phyloP scores from a whole-genome alignment of 2,113 vertebrate species.

The Scolopax mira region DNA sequence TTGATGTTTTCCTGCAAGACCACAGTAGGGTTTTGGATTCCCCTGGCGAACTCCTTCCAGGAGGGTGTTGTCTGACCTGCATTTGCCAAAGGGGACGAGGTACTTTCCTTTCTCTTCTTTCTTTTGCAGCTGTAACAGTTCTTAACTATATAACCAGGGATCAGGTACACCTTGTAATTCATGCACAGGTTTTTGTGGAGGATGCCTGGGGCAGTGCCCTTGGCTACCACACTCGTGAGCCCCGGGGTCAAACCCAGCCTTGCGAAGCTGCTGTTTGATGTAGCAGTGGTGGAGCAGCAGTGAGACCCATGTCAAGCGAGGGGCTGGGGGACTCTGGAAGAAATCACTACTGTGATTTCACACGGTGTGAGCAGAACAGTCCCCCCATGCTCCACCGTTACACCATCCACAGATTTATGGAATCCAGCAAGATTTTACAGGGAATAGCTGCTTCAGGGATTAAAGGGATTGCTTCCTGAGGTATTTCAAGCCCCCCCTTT shows the following conservation, averaged over 20 bases:
- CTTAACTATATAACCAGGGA: background rate
- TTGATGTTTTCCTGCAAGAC: background rate
- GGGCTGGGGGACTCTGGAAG: background rate
- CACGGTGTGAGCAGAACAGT: background rate
- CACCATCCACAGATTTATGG: accelerated
- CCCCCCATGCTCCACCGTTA: background rate
- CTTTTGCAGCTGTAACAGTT: background rate
- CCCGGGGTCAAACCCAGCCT: background rate
- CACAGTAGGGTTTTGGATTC: background rate
- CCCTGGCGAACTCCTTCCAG: background rate
- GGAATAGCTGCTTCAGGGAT: background rate
- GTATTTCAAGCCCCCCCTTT: background rate
- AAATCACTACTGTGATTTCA: background rate
- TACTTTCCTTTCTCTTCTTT: background rate
- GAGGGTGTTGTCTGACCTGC: background rate
- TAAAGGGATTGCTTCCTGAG: background rate
- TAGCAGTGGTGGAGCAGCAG: background rate
- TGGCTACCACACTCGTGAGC: background rate
- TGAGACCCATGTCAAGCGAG: background rate
- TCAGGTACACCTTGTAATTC: background rate
- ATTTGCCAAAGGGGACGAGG: background rate
- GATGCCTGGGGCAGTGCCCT: background rate
- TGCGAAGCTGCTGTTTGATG: background rate
- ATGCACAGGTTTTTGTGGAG: background rate
- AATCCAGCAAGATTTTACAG: background rate